Conservation (phyloP, 2,888 invertebrate genomes). For the Limnephilus lunatus region DNA sequence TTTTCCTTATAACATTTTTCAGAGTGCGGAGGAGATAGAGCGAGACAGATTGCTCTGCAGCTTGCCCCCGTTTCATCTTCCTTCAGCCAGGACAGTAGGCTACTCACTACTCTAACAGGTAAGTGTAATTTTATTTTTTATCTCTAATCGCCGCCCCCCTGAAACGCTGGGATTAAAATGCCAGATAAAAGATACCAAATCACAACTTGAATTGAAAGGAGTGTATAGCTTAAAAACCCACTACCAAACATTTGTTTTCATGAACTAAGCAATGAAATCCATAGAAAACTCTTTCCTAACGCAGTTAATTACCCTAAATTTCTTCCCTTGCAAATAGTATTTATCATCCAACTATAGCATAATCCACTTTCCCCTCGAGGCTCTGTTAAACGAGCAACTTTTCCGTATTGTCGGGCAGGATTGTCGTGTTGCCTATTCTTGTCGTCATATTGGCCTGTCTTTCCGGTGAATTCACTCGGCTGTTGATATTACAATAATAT, state of each 20-base stretch:
- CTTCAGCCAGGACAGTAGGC: conserved; percentile 72
- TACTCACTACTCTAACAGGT: conserved; percentile 75
- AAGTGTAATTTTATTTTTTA: conserved; percentile 22
- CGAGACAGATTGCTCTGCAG: conserved; percentile 73
- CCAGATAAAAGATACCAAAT: background rate
- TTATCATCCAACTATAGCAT: no score
- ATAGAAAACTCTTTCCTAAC: no score
- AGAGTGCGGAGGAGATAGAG: conserved; percentile 75
- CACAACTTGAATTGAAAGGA: background rate
- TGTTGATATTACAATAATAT: no score
- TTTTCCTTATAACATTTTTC: conserved; percentile 11
- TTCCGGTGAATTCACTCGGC: no score
- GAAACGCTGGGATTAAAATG: background rate
- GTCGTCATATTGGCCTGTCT: no score
- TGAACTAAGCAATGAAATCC: background rate
- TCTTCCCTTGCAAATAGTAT: no score
- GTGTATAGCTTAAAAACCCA: background rate
- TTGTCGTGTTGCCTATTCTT: no score
- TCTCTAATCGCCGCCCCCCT: background rate
- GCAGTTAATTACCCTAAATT: no score
- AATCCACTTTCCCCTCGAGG: no score
- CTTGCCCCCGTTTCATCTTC: conserved; percentile 73
- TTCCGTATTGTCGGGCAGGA: no score
- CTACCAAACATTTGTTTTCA: background rate
- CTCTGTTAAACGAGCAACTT: no score